Conservation (phyloP, 2,113 vertebrate genomes). For the Columbina picui region DNA sequence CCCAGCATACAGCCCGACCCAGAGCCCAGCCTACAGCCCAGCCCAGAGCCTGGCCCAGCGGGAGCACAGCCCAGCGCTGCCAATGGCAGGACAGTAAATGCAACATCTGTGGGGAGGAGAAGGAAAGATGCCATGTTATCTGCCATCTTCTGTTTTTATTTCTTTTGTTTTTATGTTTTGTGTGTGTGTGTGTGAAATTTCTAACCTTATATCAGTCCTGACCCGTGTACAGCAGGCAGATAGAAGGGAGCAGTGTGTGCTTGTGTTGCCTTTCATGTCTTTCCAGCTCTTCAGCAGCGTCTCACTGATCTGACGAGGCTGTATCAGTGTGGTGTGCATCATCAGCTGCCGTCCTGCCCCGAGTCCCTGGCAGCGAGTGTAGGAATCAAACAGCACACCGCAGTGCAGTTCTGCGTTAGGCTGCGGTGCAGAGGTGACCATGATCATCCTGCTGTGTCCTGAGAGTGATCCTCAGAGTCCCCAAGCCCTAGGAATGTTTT, state of each 20-base stretch:
- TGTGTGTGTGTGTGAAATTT: too few relatives aligned
- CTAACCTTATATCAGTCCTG: not conserved
- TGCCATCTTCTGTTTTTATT: not conserved
- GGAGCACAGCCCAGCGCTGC: not conserved
- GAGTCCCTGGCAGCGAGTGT: not conserved
- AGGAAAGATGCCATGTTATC: not conserved
- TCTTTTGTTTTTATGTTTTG: too few relatives aligned
- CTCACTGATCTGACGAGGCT: not conserved
- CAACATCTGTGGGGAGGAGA: not conserved
- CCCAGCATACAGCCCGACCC: not conserved
- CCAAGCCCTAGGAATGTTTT: not conserved
- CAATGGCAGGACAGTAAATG: not conserved
- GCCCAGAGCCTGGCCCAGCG: not conserved
- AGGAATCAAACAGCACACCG: not conserved
- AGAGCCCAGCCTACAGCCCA: not conserved
- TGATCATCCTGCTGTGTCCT: not conserved
- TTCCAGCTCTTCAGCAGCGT: not conserved
- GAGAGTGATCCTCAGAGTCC: not conserved
- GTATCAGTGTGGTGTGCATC: not conserved
- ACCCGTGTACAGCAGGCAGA: not conserved
- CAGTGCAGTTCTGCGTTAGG: not conserved
- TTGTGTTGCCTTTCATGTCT: not conserved
- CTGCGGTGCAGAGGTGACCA: fast-evolving
- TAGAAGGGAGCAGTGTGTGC: not conserved
- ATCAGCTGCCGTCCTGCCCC: not conserved